Evolutionary conservation across 2,113 vertebrate genomes (phyloP), one percentile per base, ranked within the genome.

Genomic region (Rhodinocichla rosea): DNA sequence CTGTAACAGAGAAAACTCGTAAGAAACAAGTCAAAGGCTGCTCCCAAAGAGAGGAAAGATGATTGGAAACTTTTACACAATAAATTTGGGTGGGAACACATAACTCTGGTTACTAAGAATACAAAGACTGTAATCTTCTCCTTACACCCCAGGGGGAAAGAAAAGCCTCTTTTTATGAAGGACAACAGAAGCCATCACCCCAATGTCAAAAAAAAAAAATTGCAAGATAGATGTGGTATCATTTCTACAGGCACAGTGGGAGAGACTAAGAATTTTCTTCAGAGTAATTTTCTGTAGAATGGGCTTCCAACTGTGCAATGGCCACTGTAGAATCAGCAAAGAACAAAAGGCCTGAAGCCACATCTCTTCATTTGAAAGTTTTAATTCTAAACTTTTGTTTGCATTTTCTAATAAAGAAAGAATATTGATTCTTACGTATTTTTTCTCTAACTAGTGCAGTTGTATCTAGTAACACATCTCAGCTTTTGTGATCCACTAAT

Each of bases 201-300:
- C 67, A 53, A 52, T 71, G n/a, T 55, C 39, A 35, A 59, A 83
- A 95, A 76, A 95, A 24, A 80, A 95, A 96, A 90, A 52, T 39
- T 89, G 57, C 40, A 92, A 78, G 83, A 79, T 92, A 93, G 73
- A 95, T 64, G 45, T 50, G 86, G 59, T 86, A 40, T 69, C 57
- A 92, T 81, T 96, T 95, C 87, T 81, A 79, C 42, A 88, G 56
- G 59, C 75, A 83, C 56, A 83, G 44, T 30, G 56, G 60, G 81
- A 96, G 52, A 84, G 63, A 94, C 35, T 77, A 30, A 82, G 78
- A 91, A 90, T 64, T 64, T 87, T 94, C 75, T 92, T 83, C 76
- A 85, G 89, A 28, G 62, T 53, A 83, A 95, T 97, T 97, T 97
- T 70, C 28, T 92, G 65, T 30, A 83, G 63, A 73, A 94, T 87